Conservation (phyloP, 2,888 invertebrate species). For the Incurvaria masculella region DNA sequence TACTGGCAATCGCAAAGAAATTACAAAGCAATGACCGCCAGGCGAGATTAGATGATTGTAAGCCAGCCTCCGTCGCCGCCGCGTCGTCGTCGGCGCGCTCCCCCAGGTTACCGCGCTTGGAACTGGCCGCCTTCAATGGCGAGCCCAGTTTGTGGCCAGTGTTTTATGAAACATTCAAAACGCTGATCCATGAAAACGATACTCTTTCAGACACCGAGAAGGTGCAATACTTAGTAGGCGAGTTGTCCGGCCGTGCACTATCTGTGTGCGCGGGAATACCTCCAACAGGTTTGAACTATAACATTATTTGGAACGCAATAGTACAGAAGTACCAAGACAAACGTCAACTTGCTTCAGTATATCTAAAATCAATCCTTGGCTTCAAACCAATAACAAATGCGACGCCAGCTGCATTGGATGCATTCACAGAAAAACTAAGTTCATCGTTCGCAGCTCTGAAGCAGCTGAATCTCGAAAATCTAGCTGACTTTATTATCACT, state of each 20-base stretch:
- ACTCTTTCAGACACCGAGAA: not conserved
- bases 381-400: not conserved
- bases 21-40: not conserved
- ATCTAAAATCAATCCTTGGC: slow-evolving; percentile 1
- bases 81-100: too few relatives aligned
- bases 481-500: slow-evolving; percentile 13
- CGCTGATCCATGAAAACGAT: not conserved
- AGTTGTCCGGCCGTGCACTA: not conserved
- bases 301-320: slow-evolving; percentile 1
- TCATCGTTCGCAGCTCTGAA: slow-evolving; percentile 1
- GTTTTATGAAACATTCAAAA: slow-evolving; percentile 3
- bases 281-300: slow-evolving; percentile 25
- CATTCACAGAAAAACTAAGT: slow-evolving; percentile 1
- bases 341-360: not conserved
- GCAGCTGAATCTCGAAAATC: not conserved
- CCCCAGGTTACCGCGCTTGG: not conserved
- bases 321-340: slow-evolving; percentile 1
- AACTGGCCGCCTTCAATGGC: not conserved
- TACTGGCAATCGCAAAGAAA: not conserved
- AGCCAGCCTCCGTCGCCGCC: not conserved
- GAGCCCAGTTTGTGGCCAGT: not conserved
- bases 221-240: slow-evolving; percentile 1
- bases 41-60: not conserved
- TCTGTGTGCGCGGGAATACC: slow-evolving; percentile 16
- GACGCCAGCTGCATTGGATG: not conserved